These are phyloP conservation scores for Micropoecilia bifurca DNA, from an alignment of 2,797 vertebrate species.

Conservation along the genomic window DNA sequence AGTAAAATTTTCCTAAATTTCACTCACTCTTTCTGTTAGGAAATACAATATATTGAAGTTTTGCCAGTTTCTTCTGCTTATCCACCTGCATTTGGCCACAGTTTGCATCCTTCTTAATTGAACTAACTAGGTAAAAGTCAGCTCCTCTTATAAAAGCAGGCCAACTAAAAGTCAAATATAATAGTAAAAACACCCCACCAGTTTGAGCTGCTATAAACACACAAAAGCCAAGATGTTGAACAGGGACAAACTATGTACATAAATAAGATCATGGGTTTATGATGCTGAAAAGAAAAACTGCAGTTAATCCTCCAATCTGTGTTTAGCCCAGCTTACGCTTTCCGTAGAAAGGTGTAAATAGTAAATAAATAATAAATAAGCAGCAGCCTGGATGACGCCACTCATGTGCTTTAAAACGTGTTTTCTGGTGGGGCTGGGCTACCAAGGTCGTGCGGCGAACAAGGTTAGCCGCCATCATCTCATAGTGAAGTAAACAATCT, in stretches of 20 bases:
- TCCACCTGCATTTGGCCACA: background rate
- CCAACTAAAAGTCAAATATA: background rate
- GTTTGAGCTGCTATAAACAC: background rate
- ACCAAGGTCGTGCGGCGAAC: constrained; percentile 5
- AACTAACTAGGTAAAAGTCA: background rate
- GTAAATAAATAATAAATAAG: constrained; percentile 9
- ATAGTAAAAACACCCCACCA: background rate
- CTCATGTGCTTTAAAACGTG: constrained; percentile 3
- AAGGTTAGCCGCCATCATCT: constrained; percentile 11
- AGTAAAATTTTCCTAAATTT: background rate
- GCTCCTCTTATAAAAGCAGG: background rate
- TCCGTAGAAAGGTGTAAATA: constrained; percentile 18
- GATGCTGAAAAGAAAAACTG: constrained; percentile 10
- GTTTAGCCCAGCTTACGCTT: constrained; percentile 15
- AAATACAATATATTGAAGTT: background rate
- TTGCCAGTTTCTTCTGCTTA: background rate
- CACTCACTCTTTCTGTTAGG: background rate
- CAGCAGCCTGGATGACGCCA: background rate
- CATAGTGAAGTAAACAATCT: constrained; percentile 48
- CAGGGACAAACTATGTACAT: background rate
- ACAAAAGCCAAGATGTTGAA: background rate
- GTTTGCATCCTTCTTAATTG: background rate
- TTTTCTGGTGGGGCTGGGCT: background rate
- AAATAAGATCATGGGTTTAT: constrained; percentile 12
- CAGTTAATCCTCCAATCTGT: constrained; percentile 9